phyloP scores from a whole-genome alignment of 2,888 invertebrate species.

The Hydroisotoma schaefferi region DNA sequence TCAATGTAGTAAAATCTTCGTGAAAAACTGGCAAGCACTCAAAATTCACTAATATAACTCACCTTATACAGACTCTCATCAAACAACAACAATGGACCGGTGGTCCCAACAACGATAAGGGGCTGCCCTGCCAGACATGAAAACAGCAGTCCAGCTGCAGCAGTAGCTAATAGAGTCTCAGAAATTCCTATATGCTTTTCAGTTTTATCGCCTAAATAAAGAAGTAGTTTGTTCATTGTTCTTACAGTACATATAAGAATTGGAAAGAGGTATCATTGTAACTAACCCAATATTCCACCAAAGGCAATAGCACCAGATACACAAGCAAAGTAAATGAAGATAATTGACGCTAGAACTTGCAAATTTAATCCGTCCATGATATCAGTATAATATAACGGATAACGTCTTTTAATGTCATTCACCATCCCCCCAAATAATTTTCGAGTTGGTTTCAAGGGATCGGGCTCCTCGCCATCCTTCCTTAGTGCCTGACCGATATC shows the following conservation, averaged over 20 bases:
- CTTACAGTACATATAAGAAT: not conserved
- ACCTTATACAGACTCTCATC: constrained; percentile 58
- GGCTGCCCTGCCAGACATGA: constrained; percentile 56
- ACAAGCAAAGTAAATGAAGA: constrained; percentile 60
- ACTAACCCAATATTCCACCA: constrained; percentile 57
- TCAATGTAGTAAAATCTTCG: not conserved
- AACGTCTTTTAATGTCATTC: constrained; percentile 54
- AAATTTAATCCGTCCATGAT: constrained; percentile 55
- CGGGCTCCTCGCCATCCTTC: constrained; percentile 10
- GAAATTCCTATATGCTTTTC: constrained; percentile 58
- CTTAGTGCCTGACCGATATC: constrained; percentile 12
- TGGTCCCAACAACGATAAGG: constrained; percentile 54
- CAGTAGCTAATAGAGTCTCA: constrained; percentile 57
- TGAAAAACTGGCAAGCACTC: too few species aligned
- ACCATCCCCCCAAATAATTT: constrained; percentile 55
- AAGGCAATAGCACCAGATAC: constrained; percentile 59
- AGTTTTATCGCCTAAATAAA: constrained; percentile 55
- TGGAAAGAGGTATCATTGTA: not conserved
- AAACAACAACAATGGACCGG: constrained; percentile 56
- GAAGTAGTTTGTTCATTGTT: constrained; percentile 3
- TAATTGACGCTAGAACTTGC: constrained; percentile 55
- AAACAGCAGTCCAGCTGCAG: constrained; percentile 55
- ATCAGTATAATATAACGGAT: constrained; percentile 53
- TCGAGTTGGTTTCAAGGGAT: constrained; percentile 51
- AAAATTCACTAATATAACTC: too few species aligned